Evolutionary conservation across 2,797 vertebrate genomes (phyloP), one percentile per base, ranked within the genome.

Genomic region (Scolopax rusticola): DNA sequence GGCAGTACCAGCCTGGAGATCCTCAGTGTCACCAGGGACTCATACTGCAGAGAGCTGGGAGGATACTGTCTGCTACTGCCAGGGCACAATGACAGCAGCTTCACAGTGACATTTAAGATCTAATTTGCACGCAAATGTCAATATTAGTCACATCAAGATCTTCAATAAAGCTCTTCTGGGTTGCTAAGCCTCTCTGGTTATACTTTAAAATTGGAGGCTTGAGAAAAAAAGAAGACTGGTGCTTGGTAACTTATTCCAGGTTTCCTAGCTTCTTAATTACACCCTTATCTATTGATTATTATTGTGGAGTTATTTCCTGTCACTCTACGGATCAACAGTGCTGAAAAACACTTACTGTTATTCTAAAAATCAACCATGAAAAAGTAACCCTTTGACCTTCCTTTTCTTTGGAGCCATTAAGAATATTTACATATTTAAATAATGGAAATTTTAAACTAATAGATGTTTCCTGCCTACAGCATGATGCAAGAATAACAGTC

Each of bases 91-190:
- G 82, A 82, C 87, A 94, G 73, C 85, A 91, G 67, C 88, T 65
- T 65, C 87, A 54, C n/a, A 2, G 47, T 94, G 97, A 96, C 94
- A 97, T 90, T 95, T 95, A 69, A 90, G 63, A 61, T 93, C 89
- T 6, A 50, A 88, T 92, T 67, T 89, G 91, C 91, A 94, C 3
- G 14, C 60, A 95, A 95, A 96, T 96, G 94, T 93, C 97, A 95
- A 92, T 97, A 95, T 95, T 93, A 96, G 73, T 80, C 85, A 89
- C 91, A 87, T 63, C 70, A 45, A 92, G 59, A 74, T 78, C 43
- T 57, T 87, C 80, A 56, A 73, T 43, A 92, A 67, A 93, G 89
- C 71, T 69, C 83, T 81, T 77, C 60, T 51, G 45, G 51, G 71
- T 41, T 48, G 71, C 68, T 75, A 82, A 82, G 48, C 82, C 91